phyloP scores from a whole-genome alignment of 2,888 invertebrate genomes.

The Drosophila tripunctata region DNA sequence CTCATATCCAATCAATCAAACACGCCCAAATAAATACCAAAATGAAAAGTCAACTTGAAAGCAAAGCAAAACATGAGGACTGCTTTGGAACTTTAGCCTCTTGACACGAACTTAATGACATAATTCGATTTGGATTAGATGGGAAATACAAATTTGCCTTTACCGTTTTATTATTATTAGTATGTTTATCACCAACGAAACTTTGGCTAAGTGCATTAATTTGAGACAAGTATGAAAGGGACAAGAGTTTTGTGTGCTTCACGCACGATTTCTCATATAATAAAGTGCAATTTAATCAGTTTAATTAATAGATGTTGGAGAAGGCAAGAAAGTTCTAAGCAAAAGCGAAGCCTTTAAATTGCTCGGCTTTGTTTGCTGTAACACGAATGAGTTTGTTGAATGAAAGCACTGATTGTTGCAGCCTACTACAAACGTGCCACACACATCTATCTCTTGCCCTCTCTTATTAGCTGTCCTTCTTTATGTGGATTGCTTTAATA shows the following conservation, averaged over 20 bases:
- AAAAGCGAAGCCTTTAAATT: constrained; percentile 20
- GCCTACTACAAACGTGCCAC: neutral
- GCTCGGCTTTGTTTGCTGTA: constrained; percentile 40
- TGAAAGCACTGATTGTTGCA: constrained; percentile 43
- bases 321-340: constrained; percentile 38
- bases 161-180: constrained; percentile 37
- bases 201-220: constrained; percentile 51
- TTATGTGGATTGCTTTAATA: constrained; percentile 29
- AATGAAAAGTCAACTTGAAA: constrained; percentile 18
- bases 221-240: constrained; percentile 28
- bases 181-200: constrained; percentile 41
- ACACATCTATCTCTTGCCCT: neutral
- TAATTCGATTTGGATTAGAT: constrained; percentile 55
- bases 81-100: constrained; percentile 3
- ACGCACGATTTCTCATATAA: constrained; percentile 2
- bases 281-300: constrained; percentile 67
- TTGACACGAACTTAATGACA: constrained; percentile 37
- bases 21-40: constrained; percentile 11
- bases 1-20: constrained; percentile 29
- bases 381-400: constrained; percentile 30
- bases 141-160: constrained; percentile 29
- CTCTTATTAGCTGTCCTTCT: neutral
- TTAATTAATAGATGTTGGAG: constrained; percentile 60
- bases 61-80: constrained; percentile 1
- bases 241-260: neutral